Evolutionary conservation across 1,140 invertebrate genomes (phyloP).

Genomic region (Tenebrio molitor): DNA sequence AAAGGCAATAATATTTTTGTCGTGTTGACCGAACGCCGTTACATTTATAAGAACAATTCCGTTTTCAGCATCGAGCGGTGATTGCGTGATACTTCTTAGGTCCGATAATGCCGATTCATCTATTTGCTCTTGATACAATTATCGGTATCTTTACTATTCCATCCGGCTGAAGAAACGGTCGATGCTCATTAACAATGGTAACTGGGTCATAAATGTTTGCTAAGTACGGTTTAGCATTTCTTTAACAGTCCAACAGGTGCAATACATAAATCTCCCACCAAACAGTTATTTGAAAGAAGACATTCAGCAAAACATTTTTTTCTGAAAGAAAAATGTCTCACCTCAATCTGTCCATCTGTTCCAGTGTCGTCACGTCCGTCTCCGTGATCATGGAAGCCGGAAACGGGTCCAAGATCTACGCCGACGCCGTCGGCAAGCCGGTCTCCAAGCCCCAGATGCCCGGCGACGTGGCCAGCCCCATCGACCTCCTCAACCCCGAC

Average conservation of each 20-base stretch:
- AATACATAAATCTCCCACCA: neutral
- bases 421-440: constrained; percentile 75
- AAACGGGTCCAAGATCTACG: constrained; percentile 70
- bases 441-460: constrained; percentile 70
- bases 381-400: constrained; percentile 73
- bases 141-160: neutral
- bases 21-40: too few relatives aligned
- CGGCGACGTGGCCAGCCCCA: constrained; percentile 78
- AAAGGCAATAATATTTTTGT: too few relatives aligned
- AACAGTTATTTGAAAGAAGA: neutral
- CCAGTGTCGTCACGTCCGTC: constrained; percentile 73
- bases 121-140: constrained; percentile 1
- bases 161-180: constrained; percentile 10
- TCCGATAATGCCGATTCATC: neutral
- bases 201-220: constrained; percentile 14
- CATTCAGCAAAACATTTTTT: too few relatives aligned
- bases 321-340: too few relatives aligned
- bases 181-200: constrained; percentile 11
- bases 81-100: neutral
- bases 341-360: too few relatives aligned
- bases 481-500: constrained; percentile 81
- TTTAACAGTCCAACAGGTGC: neutral
- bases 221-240: neutral
- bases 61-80: neutral
- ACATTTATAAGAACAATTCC: neutral